Evolutionary conservation across 2,113 vertebrate genomes (phyloP).

Genomic region (Atractosteus spatula): DNA sequence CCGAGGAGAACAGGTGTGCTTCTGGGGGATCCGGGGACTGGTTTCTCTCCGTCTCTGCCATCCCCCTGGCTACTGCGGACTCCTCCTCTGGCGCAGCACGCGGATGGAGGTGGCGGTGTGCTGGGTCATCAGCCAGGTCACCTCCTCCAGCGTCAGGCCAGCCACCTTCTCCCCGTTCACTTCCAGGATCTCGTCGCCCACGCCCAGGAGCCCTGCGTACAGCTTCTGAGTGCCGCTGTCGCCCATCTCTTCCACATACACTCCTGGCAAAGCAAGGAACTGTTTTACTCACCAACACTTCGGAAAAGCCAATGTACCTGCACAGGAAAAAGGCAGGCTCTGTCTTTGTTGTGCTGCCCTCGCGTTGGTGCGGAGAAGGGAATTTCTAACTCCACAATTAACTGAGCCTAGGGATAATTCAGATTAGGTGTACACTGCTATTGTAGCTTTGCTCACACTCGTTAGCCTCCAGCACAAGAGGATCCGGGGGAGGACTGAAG

Average conservation of each 20-base stretch:
- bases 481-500: too few species aligned
- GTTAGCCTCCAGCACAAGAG: too few species aligned
- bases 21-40: neutral
- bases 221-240: conserved; percentile 74
- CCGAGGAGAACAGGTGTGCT: neutral
- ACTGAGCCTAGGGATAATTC: neutral
- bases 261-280: conserved; percentile 55
- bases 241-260: conserved; percentile 87
- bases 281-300: neutral
- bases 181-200: conserved; percentile 91
- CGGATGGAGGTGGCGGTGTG: conserved; percentile 72
- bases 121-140: conserved; percentile 72
- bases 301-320: too few species aligned
- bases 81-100: conserved; percentile 73
- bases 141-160: conserved; percentile 72
- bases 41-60: neutral
- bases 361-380: neutral
- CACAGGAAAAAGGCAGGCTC: too few species aligned
- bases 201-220: conserved; percentile 78
- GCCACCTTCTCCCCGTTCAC: conserved; percentile 82
- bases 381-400: neutral
- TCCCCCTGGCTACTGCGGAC: conserved; percentile 53
- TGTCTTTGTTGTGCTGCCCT: too few species aligned
- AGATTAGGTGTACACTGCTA: too few species aligned
- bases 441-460: too few species aligned